A percentile compares a stretch with the other conserved stretches of the same genome.
Conservation (phyloP, 2,888 invertebrate genomes). For the Oasisia sp. region DNA sequence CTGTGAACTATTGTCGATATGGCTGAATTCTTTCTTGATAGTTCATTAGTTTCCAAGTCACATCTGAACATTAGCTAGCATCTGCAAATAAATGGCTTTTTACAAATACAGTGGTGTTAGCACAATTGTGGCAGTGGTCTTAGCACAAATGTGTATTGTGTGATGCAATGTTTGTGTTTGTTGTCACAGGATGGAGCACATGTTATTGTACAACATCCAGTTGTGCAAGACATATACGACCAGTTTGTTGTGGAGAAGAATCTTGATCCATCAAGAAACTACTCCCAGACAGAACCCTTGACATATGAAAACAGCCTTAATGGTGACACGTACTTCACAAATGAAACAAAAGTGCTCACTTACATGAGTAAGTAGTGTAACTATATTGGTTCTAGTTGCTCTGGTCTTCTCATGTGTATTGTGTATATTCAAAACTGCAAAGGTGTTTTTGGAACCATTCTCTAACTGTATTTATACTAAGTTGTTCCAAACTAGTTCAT, state of each 20-base stretch:
- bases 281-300: background rate
- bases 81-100: too few species aligned
- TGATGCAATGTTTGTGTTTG: background rate
- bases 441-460: too few species aligned
- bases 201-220: background rate
- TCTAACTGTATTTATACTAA: too few species aligned
- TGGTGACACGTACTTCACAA: conserved; percentile 14
- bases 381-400: background rate
- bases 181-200: background rate
- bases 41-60: background rate
- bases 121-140: background rate
- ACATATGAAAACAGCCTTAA: background rate
- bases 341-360: background rate
- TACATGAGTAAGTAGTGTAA: background rate
- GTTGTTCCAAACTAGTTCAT: too few species aligned
- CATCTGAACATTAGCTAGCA: background rate
- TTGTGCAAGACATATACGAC: background rate
- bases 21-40: background rate
- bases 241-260: background rate
- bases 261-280: background rate
- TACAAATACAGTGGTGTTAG: too few species aligned
- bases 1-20: background rate
- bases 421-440: too few species aligned
- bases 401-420: too few species aligned
- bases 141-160: background rate